Evolutionary conservation across 2,797 vertebrate species (phyloP).

Genomic region (Podarcis lilfordi): DNA sequence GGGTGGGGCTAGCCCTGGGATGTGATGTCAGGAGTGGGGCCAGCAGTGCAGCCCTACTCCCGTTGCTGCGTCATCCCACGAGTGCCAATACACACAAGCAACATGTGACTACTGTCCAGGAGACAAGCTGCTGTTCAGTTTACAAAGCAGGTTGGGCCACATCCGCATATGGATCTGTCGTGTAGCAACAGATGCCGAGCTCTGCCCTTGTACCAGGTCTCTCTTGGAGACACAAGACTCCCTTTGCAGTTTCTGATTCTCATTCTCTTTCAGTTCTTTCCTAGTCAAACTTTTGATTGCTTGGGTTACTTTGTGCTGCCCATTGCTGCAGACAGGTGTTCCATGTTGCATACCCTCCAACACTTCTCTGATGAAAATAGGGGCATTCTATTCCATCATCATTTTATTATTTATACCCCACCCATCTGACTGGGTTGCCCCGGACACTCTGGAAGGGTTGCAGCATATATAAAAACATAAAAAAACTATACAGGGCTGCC

Average conservation of each 20-base stretch:
- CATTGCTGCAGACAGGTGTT: background rate
- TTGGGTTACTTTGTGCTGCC: background rate
- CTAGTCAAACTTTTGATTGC: background rate
- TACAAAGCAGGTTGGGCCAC: background rate
- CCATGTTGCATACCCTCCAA: background rate
- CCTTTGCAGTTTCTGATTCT: background rate
- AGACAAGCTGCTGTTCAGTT: background rate
- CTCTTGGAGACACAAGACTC: background rate
- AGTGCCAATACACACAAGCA: background rate
- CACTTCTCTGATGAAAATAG: too few species aligned
- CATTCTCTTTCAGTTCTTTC: background rate
- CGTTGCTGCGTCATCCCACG: background rate
- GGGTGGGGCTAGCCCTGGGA: background rate
- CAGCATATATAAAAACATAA: too few species aligned
- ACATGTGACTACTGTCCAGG: background rate
- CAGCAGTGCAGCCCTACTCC: background rate
- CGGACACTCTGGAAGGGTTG: too few species aligned
- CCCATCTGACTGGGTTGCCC: too few species aligned
- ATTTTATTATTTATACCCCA: too few species aligned
- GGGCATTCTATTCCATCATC: too few species aligned
- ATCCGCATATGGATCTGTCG: background rate
- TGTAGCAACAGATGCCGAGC: background rate
- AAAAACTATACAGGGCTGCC: too few species aligned
- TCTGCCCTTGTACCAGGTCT: background rate
- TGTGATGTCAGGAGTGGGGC: background rate